Percentiles rank a stretch among this genome's conserved stretches.
These are phyloP conservation scores for Gadopsis marmoratus DNA, from an alignment of 2,797 vertebrate species.

Conservation along the genomic window DNA sequence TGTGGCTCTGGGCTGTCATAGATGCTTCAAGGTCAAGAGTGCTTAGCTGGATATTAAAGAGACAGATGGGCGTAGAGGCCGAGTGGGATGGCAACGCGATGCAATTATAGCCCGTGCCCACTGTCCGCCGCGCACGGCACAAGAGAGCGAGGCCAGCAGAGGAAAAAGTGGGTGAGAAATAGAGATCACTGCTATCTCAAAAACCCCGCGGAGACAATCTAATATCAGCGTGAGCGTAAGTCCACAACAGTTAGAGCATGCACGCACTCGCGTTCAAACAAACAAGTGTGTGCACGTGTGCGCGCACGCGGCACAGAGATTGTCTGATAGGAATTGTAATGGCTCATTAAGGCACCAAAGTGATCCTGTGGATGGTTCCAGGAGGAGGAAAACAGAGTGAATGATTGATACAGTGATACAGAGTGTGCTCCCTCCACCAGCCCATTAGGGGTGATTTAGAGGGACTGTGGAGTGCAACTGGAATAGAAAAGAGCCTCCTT, in stretches of 20 bases:
- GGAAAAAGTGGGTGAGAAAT: slow-evolving; percentile 61
- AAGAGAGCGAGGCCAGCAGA: slow-evolving; percentile 25
- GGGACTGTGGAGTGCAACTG: slow-evolving; percentile 73
- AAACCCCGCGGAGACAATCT: slow-evolving; percentile 72
- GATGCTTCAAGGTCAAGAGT: slow-evolving; percentile 83
- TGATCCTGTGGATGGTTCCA: slow-evolving; percentile 76
- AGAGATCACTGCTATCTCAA: slow-evolving; percentile 65
- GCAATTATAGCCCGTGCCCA: slow-evolving; percentile 76
- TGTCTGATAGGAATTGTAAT: slow-evolving; percentile 83
- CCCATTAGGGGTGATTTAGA: slow-evolving; percentile 85
- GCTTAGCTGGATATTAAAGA: slow-evolving; percentile 82
- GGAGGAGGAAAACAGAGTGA: slow-evolving; percentile 79
- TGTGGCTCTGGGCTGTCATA: slow-evolving; percentile 53
- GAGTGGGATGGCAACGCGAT: slow-evolving; percentile 74
- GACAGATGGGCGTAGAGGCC: slow-evolving; percentile 75
- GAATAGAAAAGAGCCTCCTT: slow-evolving; percentile 69
- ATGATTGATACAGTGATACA: slow-evolving; percentile 83
- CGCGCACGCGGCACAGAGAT: slow-evolving; percentile 60
- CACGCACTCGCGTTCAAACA: slow-evolving; percentile 56
- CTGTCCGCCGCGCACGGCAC: slow-evolving; percentile 47
- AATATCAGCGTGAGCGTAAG: slow-evolving; percentile 68
- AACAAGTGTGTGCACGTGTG: slow-evolving; percentile 20
- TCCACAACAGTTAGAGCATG: slow-evolving; percentile 63
- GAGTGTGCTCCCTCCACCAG: slow-evolving; percentile 74
- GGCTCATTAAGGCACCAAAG: slow-evolving; percentile 84